phyloP scores from a whole-genome alignment of 2,113 vertebrate species.

The Halichoerus grypus region DNA sequence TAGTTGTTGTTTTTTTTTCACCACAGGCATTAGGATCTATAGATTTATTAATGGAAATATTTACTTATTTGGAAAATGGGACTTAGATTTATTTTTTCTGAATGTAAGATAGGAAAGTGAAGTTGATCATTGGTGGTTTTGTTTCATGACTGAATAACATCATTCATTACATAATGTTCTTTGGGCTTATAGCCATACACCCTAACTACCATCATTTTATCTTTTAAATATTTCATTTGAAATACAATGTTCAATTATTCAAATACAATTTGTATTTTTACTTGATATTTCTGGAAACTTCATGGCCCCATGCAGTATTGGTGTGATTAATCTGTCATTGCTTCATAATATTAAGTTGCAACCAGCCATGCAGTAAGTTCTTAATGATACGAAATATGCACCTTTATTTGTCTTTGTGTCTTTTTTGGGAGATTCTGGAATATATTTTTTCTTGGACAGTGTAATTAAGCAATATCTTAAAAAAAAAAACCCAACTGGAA shows the following conservation, averaged over 20 bases:
- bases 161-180: neutral
- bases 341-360: neutral
- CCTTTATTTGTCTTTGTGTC: neutral
- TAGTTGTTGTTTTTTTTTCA: neutral
- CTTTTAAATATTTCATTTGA: neutral
- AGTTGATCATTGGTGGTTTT: neutral
- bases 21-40: neutral
- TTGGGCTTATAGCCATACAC: neutral
- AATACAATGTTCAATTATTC: neutral
- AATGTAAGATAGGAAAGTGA: neutral
- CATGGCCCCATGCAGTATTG: neutral
- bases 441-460: neutral
- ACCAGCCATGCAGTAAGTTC: neutral
- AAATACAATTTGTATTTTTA: neutral
- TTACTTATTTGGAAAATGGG: neutral
- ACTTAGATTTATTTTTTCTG: neutral
- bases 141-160: neutral
- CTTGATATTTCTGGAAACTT: neutral
- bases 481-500: neutral
- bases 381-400: neutral
- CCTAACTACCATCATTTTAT: neutral
- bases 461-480: neutral
- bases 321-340: conserved; percentile 11
- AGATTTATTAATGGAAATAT: neutral
- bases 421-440: neutral